A percentile compares a stretch with the other conserved stretches of the same genome.
Evolutionary conservation across 2,797 vertebrate genomes (phyloP).

Genomic region (Enteromius fasciolatus): DNA sequence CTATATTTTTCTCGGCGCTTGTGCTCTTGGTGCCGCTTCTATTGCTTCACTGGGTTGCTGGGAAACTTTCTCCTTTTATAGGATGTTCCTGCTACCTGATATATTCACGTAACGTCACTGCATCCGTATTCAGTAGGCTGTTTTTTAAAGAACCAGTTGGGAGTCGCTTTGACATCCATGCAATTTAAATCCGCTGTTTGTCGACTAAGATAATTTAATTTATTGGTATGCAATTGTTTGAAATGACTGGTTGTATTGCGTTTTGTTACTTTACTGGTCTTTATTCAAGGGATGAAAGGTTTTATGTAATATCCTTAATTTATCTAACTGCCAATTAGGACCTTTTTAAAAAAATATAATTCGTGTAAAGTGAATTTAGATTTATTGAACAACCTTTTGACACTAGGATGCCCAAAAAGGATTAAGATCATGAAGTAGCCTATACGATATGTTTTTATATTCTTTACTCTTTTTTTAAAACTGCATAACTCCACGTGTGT

Average conservation of each 20-base stretch:
- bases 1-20: neutral
- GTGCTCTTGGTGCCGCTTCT: constrained; percentile 5
- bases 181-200: neutral
- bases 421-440: neutral
- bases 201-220: neutral
- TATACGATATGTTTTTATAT: neutral
- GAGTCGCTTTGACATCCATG: constrained; percentile 6
- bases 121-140: constrained; percentile 31
- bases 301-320: neutral
- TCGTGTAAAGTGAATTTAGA: too few species aligned
- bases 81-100: constrained; percentile 37
- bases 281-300: neutral
- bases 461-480: neutral
- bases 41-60: constrained; percentile 49
- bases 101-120: constrained; percentile 60
- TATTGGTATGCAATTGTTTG: neutral
- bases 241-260: neutral
- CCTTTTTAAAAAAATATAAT: too few species aligned
- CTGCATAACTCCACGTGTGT: too few species aligned
- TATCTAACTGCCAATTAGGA: neutral
- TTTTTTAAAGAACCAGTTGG: constrained; percentile 44
- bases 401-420: neutral
- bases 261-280: neutral
- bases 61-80: constrained; percentile 68
- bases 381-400: neutral